Conservation (phyloP, 2,797 vertebrate genomes). For the Perdix hodgsoniae region DNA sequence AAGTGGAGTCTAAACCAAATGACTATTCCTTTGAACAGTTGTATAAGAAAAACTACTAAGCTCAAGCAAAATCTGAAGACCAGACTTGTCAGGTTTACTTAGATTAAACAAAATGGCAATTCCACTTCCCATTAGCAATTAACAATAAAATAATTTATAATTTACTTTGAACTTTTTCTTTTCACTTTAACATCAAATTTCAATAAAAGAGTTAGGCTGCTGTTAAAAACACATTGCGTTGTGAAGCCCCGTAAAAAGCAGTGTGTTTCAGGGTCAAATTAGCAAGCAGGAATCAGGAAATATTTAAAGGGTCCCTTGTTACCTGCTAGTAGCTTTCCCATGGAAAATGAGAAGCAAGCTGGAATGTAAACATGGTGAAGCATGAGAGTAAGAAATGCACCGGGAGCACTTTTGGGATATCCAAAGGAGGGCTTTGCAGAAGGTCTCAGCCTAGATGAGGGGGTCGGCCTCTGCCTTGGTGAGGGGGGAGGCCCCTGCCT, state of each 20-base stretch:
- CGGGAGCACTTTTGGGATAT: slow-evolving; percentile 37
- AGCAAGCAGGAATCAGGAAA: slow-evolving; percentile 7
- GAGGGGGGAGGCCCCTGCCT: slow-evolving; percentile 12
- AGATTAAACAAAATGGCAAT: slow-evolving; percentile 35
- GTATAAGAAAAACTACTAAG: not conserved
- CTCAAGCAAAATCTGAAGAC: slow-evolving; percentile 39
- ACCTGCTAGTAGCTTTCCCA: slow-evolving; percentile 59
- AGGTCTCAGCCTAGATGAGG: slow-evolving; percentile 29
- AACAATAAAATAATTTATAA: slow-evolving; percentile 53
- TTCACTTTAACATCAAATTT: slow-evolving; percentile 14
- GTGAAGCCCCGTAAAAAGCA: slow-evolving; percentile 8
- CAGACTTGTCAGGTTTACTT: slow-evolving; percentile 9
- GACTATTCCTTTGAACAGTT: slow-evolving; percentile 22
- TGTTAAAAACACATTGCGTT: slow-evolving; percentile 16
- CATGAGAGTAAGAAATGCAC: slow-evolving; percentile 41
- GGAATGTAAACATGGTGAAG: slow-evolving; percentile 42
- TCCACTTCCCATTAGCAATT: slow-evolving; percentile 52
- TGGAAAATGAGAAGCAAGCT: slow-evolving; percentile 54
- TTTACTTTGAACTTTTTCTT: slow-evolving; percentile 26
- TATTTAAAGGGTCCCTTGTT: slow-evolving; percentile 37
- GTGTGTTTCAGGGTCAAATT: slow-evolving; percentile 6
- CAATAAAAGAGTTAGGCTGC: not conserved
- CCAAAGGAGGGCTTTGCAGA: slow-evolving; percentile 52
- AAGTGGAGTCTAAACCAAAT: slow-evolving; percentile 21
- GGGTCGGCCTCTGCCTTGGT: too few species aligned